Percentiles rank a stretch among this genome's conserved stretches.
These are phyloP conservation scores for Delichon dasypus DNA, from an alignment of 2,797 vertebrate species.

Conservation along the genomic window DNA sequence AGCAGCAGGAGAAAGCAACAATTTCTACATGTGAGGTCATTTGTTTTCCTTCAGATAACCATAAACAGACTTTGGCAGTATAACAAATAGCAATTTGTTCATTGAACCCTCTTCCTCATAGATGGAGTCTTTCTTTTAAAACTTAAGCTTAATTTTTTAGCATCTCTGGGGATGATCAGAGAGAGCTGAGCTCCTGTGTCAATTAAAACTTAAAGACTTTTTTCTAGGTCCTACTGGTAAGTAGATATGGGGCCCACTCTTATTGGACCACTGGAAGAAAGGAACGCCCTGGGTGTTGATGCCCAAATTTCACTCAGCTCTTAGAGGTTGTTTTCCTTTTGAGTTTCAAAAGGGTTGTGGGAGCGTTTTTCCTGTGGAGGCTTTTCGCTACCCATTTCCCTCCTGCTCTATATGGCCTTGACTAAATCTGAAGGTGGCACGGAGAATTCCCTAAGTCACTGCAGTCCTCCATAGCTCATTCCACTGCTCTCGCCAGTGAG, in stretches of 20 bases:
- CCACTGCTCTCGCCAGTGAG: accelerated
- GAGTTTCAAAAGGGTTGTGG: not conserved
- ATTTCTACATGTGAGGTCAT: no score
- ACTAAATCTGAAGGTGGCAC: accelerated
- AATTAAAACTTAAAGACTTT: not conserved
- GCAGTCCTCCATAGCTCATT: not conserved
- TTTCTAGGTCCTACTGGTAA: not conserved
- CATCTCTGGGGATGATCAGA: not conserved
- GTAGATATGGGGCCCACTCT: not conserved
- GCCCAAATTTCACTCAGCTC: not conserved
- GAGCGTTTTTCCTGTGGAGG: not conserved
- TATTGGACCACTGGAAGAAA: not conserved
- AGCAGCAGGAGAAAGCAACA: no score
- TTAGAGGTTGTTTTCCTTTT: not conserved
- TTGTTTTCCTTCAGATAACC: not conserved
- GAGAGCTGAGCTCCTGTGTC: not conserved
- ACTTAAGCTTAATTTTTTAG: not conserved
- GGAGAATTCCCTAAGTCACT: not conserved
- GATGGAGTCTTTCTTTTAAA: not conserved
- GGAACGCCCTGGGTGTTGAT: not conserved
- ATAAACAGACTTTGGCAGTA: not conserved
- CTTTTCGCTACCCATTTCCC: not conserved
- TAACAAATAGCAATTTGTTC: not conserved
- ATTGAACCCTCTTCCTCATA: not conserved
- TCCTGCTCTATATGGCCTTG: not conserved